phyloP scores from a whole-genome alignment of 2,888 invertebrate genomes.

The Notodonta ziczac region DNA sequence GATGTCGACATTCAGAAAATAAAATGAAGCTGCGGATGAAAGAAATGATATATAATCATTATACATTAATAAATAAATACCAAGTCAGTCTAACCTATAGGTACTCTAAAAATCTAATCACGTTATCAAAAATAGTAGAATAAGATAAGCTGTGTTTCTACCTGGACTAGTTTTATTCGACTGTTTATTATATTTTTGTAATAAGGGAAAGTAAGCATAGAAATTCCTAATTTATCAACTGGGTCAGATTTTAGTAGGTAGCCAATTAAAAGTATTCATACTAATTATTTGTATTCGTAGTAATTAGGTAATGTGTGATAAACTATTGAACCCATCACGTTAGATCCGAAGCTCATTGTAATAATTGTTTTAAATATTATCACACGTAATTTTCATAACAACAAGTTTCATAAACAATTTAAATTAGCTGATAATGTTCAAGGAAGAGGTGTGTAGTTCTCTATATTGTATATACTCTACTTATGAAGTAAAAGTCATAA shows the following conservation, averaged over 20 bases:
- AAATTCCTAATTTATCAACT: not conserved
- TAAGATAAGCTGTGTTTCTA: not conserved
- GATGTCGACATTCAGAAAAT: too few species aligned
- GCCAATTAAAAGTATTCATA: conserved; percentile 1
- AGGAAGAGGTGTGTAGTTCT: not conserved
- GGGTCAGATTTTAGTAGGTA: not conserved
- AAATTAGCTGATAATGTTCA: not conserved
- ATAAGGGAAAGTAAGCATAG: not conserved
- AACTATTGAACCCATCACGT: conserved; percentile 26
- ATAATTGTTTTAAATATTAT: not conserved
- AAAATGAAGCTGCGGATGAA: too few species aligned
- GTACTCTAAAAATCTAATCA: too few species aligned
- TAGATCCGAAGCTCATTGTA: conserved; percentile 1
- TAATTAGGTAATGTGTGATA: conserved; percentile 22
- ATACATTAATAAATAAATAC: too few species aligned
- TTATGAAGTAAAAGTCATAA: too few species aligned
- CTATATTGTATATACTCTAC: not conserved
- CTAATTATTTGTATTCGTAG: conserved; percentile 8
- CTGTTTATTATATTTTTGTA: not conserved
- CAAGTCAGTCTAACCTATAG: too few species aligned
- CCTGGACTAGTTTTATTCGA: not conserved
- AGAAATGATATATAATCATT: too few species aligned
- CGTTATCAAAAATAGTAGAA: too few species aligned
- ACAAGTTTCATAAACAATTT: conserved; percentile 11
- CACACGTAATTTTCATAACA: conserved; percentile 12